Evolutionary conservation across 2,888 invertebrate species (phyloP), one percentile per base, ranked within the genome.

Genomic region (Nemoura dubitans): DNA sequence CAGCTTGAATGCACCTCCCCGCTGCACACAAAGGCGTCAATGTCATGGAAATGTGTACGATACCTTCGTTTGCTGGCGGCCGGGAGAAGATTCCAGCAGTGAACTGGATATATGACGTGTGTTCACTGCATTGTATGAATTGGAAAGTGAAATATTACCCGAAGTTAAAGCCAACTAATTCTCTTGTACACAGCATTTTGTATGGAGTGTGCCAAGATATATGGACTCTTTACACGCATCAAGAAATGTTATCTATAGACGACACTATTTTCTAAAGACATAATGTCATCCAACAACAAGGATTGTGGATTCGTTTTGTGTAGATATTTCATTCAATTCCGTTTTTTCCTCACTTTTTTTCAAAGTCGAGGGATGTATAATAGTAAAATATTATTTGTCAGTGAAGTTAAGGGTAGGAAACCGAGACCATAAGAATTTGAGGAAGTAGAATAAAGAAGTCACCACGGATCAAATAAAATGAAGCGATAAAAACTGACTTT

Each of bases 191-290:
- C 76, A 86, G 29, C 36, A 27, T 80, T 86, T 86, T 86, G 86
- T 86, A 86, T 77, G 85, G 83, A 86, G 85, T 85, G 76, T 83
- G 81, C 81, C 27, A 76, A 86, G 86, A 86, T 86, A 86, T 86
- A 86, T 86, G 81, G 28, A 83, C 27, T 80, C 85, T 85, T 86
- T 85, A 86, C 85, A 86, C 83, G 86, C 85, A 80, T 85, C 86
- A 43, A 85, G 77, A 77, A 78, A 28, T 42, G 14, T 80, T n/a
- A 86, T 84, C 84, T 84, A 84, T 84, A 29, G 84, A 26, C 1
- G 28, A 28, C 59, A 84, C 59, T 76, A 76, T 76, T 84, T 84
- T 76, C 84, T 26, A 84, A 76, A 59, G 59, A 76, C 84, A 25
- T 84, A 84, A 84, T 76, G 43, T 43, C 83, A 43, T 26, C 83